These are phyloP conservation scores for Hecatera dysodea DNA, from an alignment of 2,888 invertebrate species.

Conservation along the genomic window DNA sequence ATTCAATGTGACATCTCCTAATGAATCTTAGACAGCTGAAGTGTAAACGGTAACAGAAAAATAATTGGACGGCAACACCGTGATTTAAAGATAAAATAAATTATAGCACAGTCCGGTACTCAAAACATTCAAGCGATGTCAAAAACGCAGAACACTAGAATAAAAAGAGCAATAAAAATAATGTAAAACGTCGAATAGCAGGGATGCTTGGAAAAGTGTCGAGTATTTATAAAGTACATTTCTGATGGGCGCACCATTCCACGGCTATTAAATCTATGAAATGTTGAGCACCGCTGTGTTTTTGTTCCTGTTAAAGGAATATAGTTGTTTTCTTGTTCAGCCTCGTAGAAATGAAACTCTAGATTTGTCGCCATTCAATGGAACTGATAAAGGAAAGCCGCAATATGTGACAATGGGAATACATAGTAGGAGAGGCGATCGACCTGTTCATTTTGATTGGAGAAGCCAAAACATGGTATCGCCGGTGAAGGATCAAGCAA, in stretches of 20 bases:
- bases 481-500: conserved; percentile 75
- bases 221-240: conserved; percentile 46
- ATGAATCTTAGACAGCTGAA: conserved; percentile 36
- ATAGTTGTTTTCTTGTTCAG: conserved; percentile 21
- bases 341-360: neutral
- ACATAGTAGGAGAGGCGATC: conserved; percentile 12
- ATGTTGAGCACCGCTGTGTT: conserved; percentile 46
- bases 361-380: neutral
- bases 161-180: conserved; percentile 58
- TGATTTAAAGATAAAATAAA: conserved; percentile 40
- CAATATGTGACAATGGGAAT: neutral
- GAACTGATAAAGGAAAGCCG: neutral
- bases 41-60: conserved; percentile 36
- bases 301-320: conserved; percentile 31
- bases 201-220: conserved; percentile 41
- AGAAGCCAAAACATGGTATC: conserved; percentile 66
- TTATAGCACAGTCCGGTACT: conserved; percentile 23
- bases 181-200: conserved; percentile 49
- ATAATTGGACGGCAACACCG: conserved; percentile 34
- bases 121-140: conserved; percentile 49
- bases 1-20: conserved; percentile 35
- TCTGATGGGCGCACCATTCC: conserved; percentile 27
- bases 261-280: conserved; percentile 29
- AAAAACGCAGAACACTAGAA: conserved; percentile 41
- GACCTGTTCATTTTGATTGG: conserved; percentile 74